Evolutionary conservation across 1,140 invertebrate species (phyloP).

Genomic region (Drosophila takahashii): DNA sequence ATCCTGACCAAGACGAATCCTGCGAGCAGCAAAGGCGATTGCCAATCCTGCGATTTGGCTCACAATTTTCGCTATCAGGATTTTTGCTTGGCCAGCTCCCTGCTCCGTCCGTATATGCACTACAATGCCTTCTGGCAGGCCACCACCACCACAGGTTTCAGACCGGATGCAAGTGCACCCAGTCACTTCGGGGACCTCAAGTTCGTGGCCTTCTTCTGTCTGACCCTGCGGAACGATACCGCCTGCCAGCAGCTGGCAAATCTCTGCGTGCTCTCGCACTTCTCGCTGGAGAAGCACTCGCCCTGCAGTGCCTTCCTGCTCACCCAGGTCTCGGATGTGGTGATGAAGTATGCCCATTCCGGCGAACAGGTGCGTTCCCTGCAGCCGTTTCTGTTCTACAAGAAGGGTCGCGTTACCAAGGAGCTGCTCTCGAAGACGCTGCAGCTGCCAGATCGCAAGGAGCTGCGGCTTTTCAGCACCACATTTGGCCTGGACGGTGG

Average conservation of each 20-base stretch:
- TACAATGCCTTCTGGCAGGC: slow-evolving; percentile 77
- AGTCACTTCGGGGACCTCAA: slow-evolving; percentile 78
- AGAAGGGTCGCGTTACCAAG: slow-evolving; percentile 86
- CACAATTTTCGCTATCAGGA: slow-evolving; percentile 73
- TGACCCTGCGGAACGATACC: slow-evolving; percentile 64
- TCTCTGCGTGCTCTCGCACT: slow-evolving; percentile 88
- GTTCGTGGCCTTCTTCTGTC: slow-evolving; percentile 81
- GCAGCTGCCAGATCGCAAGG: slow-evolving; percentile 31
- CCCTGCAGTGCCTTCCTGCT: slow-evolving; percentile 86
- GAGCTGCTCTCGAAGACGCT: slow-evolving; percentile 66
- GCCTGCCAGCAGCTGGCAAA: slow-evolving; percentile 90
- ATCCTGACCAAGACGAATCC: slow-evolving; percentile 46
- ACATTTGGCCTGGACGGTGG: slow-evolving; percentile 68
- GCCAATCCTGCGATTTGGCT: slow-evolving; percentile 54
- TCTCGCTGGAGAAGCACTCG: slow-evolving; percentile 84
- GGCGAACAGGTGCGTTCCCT: slow-evolving; percentile 85
- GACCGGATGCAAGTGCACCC: background rate
- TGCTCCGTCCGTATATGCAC: slow-evolving; percentile 74
- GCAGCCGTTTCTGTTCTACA: slow-evolving; percentile 85
- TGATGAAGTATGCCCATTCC: slow-evolving; percentile 79
- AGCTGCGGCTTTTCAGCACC: slow-evolving; percentile 77
- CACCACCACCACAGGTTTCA: slow-evolving; percentile 19
- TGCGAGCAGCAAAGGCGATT: slow-evolving; percentile 44
- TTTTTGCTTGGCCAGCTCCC: slow-evolving; percentile 72
- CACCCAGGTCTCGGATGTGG: slow-evolving; percentile 80